Base-by-base conservation (phyloP, 2,888 invertebrate species). In the Myopa testacea region DNA sequence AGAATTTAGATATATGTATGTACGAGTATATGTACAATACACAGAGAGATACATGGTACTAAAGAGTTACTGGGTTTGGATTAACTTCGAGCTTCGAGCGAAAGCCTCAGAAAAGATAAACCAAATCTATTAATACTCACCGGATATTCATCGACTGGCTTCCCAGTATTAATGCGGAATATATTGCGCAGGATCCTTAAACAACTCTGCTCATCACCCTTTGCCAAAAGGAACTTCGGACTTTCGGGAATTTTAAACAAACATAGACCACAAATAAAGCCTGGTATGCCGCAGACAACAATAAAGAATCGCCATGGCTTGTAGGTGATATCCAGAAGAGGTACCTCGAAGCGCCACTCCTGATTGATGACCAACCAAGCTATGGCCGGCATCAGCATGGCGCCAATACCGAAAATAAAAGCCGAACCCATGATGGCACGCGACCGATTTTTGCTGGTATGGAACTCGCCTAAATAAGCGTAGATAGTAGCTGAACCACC, bases 381-480 rank as follows among this genome's bases (percentile, higher is more conserved):
- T 40, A 88, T 81, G 14, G 84, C 85, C 10, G 89, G 89, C 81
- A 88, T 82, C 60, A 85, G 37, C 81, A 88, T 85, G 10, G 87
- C 85, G n/a, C 86, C 86, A 37, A 87, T 74, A 26, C 88, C 88
- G 68, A 88, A 87, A 50, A 88, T 86, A 40, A 87, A 84, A 7
- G 87, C 86, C 0, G 87, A 84, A 26, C 86, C 86, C 86, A 88
- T 86, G 10, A 89, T 86, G 6, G 87, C 89, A 82, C 90, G 90
- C 1, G 91, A 90, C 12, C 91, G 87, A 63, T 89, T 87, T 69
- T 84, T 86, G 60, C 88, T 84, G 40, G 90, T 89, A 80, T 91
- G 91, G 81, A 91, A 91, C 84, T 91, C 91, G 10, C 91, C 91
- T 19, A 90, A 85, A 82, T 90, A 91, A 3, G 91, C 91, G 81